phyloP scores from a whole-genome alignment of 1,140 invertebrate genomes.

The Platyscapa corneri region DNA sequence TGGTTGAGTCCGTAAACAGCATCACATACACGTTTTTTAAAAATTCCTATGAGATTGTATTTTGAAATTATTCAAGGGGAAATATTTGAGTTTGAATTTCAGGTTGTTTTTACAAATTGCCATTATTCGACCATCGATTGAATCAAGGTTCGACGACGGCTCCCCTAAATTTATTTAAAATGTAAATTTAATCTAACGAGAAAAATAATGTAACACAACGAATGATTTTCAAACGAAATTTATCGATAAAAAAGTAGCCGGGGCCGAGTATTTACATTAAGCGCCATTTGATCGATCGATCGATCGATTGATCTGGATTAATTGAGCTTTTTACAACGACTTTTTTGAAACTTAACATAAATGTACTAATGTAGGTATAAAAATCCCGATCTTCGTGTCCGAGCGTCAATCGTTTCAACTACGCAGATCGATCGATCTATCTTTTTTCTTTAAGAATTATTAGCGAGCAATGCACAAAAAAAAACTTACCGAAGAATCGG shows the following conservation, averaged over 20 bases:
- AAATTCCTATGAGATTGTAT: too few relatives aligned
- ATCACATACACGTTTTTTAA: too few relatives aligned
- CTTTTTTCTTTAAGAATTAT: too few relatives aligned
- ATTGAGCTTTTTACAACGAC: not conserved
- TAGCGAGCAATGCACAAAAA: not conserved
- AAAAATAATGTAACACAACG: not conserved
- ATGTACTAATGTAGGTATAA: not conserved
- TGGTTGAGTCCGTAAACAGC: too few relatives aligned
- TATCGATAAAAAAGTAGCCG: not conserved
- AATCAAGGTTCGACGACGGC: too few relatives aligned
- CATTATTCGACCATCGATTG: too few relatives aligned
- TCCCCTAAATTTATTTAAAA: too few relatives aligned
- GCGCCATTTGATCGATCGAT: not conserved
- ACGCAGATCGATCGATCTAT: too few relatives aligned
- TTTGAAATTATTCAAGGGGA: too few relatives aligned
- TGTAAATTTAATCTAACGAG: too few relatives aligned
- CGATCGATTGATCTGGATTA: not conserved
- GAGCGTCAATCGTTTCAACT: not conserved
- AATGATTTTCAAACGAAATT: not conserved
- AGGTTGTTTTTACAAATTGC: too few relatives aligned
- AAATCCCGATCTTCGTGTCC: not conserved
- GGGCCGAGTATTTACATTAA: not conserved
- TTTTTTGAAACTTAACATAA: not conserved
- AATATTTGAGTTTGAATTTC: too few relatives aligned
- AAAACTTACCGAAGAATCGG: not conserved